phyloP scores from a whole-genome alignment of 2,797 vertebrate species.

The Lates japonicus region DNA sequence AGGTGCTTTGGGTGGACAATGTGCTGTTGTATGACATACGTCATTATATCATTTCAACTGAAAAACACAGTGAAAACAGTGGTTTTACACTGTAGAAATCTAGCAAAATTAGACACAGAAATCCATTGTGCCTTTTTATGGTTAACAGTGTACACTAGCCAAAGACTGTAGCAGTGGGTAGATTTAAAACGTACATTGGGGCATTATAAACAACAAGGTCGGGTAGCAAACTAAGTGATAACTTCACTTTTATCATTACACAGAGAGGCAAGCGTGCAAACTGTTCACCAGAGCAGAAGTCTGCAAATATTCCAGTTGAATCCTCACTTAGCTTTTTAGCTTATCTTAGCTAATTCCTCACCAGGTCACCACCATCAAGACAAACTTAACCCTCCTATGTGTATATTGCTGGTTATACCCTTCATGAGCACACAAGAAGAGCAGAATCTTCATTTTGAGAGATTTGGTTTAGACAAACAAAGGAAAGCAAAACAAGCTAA shows the following conservation, averaged over 20 bases:
- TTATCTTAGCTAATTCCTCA: not conserved
- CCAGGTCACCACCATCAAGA: too few species aligned
- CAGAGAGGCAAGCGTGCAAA: not conserved
- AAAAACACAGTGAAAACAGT: constrained; percentile 5
- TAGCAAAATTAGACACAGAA: not conserved
- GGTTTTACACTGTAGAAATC: not conserved
- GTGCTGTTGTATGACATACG: not conserved
- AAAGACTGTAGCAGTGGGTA: not conserved
- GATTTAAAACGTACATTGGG: not conserved
- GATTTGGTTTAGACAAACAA: not conserved
- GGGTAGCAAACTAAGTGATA: not conserved
- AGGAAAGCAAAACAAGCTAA: not conserved
- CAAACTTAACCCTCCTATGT: too few species aligned
- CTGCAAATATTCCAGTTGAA: not conserved
- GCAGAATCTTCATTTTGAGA: not conserved
- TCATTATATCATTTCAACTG: not conserved
- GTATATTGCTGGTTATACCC: too few species aligned
- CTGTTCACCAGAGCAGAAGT: not conserved
- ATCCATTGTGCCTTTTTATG: not conserved
- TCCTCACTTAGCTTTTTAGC: not conserved
- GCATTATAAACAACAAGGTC: not conserved
- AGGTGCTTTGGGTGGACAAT: constrained; percentile 18
- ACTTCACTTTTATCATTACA: not conserved
- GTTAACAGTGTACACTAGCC: not conserved
- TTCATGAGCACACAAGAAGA: constrained; percentile 1